Evolutionary conservation across 2,797 vertebrate species (phyloP), one percentile per base, ranked within the genome.

Genomic region (Falco berigora): DNA sequence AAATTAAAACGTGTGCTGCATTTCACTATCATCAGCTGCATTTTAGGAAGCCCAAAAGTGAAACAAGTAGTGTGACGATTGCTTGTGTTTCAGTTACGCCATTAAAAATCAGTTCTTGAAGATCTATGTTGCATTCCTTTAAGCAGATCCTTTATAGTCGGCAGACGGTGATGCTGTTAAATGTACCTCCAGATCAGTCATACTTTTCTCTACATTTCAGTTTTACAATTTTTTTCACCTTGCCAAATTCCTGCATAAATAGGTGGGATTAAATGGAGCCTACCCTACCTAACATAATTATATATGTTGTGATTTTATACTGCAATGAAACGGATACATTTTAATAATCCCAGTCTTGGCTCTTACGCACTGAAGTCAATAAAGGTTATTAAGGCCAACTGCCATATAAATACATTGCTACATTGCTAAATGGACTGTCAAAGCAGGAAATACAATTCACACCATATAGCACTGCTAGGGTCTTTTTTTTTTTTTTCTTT

Each of bases 341-440:
- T 98, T 98, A 99, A 99, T 99, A 98, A 99, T 98, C 98, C 98
- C 98, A 98, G 98, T 97, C 98, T 98, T 98, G 98, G 99, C 98
- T 99, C 98, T 98, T 97, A 98, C 98, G 98, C 98, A 97, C 98
- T 98, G 79, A 98, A 98, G 99, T 98, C 98, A 98, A 98, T 98
- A 98, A 99, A 99, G 98, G 98, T 98, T 98, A 99, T 98, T 98
- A 98, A 98, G 98, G 98, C 98, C 98, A 99, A 99, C 98, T 98
- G 98, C 98, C 98, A 98, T 98, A 97, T 98, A 98, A 98, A 98
- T 93, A 98, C 98, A 97, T 96, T 98, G 98, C 97, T 98, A 97
- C 96, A 96, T 95, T 98, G 98, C 97, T 98, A 97, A 98, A 98
- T 98, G 98, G 98, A 98, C 98, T 98, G 98, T 98, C 98, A 97